These are phyloP conservation scores for Cynodonichthys magdalenae DNA, from an alignment of 2,797 vertebrate genomes.

Conservation along the genomic window DNA sequence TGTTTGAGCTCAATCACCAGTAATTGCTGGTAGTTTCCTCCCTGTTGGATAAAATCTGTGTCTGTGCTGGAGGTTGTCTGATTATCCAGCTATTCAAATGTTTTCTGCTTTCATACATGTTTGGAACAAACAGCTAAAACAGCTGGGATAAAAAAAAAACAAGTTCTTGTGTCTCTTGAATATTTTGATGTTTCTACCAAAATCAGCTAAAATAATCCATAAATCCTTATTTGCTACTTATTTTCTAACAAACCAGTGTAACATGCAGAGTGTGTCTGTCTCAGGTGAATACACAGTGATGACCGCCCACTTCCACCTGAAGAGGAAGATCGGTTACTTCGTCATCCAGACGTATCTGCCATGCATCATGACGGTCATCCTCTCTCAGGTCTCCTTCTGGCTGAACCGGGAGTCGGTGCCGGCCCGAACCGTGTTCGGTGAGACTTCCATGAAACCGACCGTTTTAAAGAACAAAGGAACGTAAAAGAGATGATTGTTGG, in stretches of 20 bases:
- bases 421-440: slow-evolving; percentile 34
- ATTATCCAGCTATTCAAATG: not conserved
- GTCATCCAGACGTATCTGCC: slow-evolving; percentile 81
- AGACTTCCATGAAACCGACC: not conserved
- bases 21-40: not conserved
- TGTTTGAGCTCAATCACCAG: not conserved
- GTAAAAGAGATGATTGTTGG: too few relatives aligned
- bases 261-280: not conserved
- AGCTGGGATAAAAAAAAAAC: not conserved
- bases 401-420: slow-evolving; percentile 85
- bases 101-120: not conserved
- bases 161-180: not conserved
- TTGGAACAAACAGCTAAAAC: not conserved
- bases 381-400: slow-evolving; percentile 83
- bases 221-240: not conserved
- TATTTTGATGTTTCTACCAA: not conserved
- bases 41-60: not conserved
- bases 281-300: slow-evolving; percentile 84
- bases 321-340: slow-evolving; percentile 85
- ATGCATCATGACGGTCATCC: slow-evolving; percentile 83
- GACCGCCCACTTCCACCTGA: slow-evolving; percentile 81
- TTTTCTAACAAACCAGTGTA: not conserved
- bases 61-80: not conserved
- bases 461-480: too few relatives aligned
- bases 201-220: not conserved